Evolutionary conservation across 1,140 invertebrate genomes (phyloP).

Genomic region (Bombus fervidus): DNA sequence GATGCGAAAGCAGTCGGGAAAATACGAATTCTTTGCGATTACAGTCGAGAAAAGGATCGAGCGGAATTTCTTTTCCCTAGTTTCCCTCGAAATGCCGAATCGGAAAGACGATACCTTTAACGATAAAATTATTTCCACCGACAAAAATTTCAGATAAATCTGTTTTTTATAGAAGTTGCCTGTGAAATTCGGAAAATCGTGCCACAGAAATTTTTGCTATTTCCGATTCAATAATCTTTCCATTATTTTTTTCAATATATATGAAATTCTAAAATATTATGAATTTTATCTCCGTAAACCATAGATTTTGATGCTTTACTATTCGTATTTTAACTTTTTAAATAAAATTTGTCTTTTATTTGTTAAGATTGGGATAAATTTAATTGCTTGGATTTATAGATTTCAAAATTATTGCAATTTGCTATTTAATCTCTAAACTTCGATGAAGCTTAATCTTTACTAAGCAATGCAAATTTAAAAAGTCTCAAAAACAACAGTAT

Average conservation of each 20-base stretch:
- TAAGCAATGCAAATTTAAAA: not conserved
- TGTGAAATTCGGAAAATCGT: not conserved
- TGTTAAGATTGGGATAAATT: too few species aligned
- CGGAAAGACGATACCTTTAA: not conserved
- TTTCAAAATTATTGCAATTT: not conserved
- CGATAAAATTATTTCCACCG: not conserved
- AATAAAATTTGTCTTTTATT: too few species aligned
- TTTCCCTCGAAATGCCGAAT: conserved; percentile 12
- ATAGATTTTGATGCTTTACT: not conserved
- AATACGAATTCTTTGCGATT: conserved; percentile 22
- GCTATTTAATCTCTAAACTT: not conserved
- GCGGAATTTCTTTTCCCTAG: conserved; percentile 41
- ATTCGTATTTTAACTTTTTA: not conserved
- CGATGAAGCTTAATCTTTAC: too few species aligned
- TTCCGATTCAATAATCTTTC: not conserved
- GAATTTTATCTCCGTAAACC: not conserved
- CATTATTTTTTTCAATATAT: not conserved
- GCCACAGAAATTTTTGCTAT: not conserved
- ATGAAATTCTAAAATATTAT: not conserved
- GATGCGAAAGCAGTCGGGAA: conserved; percentile 36
- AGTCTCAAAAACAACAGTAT: not conserved
- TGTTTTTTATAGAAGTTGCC: not conserved
- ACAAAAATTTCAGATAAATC: not conserved
- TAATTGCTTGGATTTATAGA: not conserved
- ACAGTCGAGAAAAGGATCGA: conserved; percentile 23